These are phyloP conservation scores for Drosophila setifemur DNA, from an alignment of 1,140 invertebrate species.

Conservation along the genomic window DNA sequence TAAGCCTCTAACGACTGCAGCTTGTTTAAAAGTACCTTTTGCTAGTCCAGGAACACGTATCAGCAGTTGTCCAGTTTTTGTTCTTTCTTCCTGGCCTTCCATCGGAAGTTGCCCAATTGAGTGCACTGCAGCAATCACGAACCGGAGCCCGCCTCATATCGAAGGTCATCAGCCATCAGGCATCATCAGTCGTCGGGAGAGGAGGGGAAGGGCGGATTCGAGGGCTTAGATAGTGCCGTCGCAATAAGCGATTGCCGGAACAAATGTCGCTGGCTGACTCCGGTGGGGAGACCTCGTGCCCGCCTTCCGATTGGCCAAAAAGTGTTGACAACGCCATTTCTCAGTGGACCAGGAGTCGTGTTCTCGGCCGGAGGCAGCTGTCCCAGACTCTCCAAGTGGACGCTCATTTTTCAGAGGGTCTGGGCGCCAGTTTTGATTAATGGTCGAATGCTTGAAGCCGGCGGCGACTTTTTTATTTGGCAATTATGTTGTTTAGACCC, in stretches of 20 bases:
- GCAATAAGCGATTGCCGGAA: slow-evolving; percentile 42
- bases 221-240: slow-evolving; percentile 9
- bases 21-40: slow-evolving; percentile 41
- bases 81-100: neutral
- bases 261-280: slow-evolving; percentile 34
- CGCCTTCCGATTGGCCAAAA: slow-evolving; percentile 64
- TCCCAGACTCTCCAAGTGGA: slow-evolving; percentile 2
- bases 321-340: slow-evolving; percentile 71
- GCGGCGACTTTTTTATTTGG: slow-evolving; percentile 77
- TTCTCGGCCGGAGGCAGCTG: slow-evolving; percentile 31
- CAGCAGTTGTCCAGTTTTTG: slow-evolving; percentile 7
- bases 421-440: slow-evolving; percentile 68
- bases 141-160: slow-evolving; percentile 17
- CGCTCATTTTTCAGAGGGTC: slow-evolving; percentile 39
- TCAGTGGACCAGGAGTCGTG: slow-evolving; percentile 17
- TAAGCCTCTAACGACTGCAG: neutral
- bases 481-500: slow-evolving; percentile 78
- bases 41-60: slow-evolving; percentile 12
- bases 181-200: slow-evolving; percentile 26
- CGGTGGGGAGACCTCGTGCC: slow-evolving; percentile 5
- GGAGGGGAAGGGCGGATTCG: neutral
- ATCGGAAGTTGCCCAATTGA: slow-evolving; percentile 64
- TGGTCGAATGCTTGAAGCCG: slow-evolving; percentile 58
- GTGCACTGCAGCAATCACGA: slow-evolving; percentile 36
- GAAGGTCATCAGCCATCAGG: no score